Evolutionary conservation across 1,140 invertebrate genomes (phyloP).

Genomic region (Cryptotermes secundus): DNA sequence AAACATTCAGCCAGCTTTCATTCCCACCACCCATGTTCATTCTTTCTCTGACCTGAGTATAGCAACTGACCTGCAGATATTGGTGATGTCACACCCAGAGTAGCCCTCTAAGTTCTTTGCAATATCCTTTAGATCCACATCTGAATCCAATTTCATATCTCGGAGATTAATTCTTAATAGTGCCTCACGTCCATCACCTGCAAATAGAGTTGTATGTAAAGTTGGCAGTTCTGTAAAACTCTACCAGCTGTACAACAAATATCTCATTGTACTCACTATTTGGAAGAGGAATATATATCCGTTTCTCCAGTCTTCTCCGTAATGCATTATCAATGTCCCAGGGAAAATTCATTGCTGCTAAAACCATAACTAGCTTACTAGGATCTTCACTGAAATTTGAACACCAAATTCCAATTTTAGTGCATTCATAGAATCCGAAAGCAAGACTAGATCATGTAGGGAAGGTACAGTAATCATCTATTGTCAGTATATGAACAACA

Average conservation of each 20-base stretch:
- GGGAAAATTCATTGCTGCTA: conserved; percentile 99
- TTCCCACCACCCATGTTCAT: too few relatives aligned
- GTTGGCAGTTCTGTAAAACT: neutral
- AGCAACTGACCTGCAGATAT: conserved; percentile 82
- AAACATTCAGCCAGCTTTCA: too few relatives aligned
- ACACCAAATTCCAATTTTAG: neutral
- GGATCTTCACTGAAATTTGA: conserved; percentile 55
- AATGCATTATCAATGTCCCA: conserved; percentile 99
- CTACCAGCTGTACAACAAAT: neutral
- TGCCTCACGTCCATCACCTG: conserved; percentile 77
- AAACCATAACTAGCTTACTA: conserved; percentile 89
- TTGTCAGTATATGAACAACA: too few relatives aligned
- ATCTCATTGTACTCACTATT: conserved; percentile 59
- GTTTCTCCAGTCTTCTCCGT: conserved; percentile 91
- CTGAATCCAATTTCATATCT: conserved; percentile 82
- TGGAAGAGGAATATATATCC: conserved; percentile 99
- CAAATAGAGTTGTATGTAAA: neutral
- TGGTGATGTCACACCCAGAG: conserved; percentile 97
- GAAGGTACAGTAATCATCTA: too few relatives aligned
- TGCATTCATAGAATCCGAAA: too few relatives aligned
- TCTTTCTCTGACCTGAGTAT: too few relatives aligned
- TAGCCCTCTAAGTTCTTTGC: conserved; percentile 90
- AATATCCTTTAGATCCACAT: conserved; percentile 81
- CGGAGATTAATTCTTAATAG: conserved; percentile 89
- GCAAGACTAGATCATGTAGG: too few relatives aligned